Conservation (phyloP, 2,797 vertebrate species). For the Euphonia xanthogaster region DNA sequence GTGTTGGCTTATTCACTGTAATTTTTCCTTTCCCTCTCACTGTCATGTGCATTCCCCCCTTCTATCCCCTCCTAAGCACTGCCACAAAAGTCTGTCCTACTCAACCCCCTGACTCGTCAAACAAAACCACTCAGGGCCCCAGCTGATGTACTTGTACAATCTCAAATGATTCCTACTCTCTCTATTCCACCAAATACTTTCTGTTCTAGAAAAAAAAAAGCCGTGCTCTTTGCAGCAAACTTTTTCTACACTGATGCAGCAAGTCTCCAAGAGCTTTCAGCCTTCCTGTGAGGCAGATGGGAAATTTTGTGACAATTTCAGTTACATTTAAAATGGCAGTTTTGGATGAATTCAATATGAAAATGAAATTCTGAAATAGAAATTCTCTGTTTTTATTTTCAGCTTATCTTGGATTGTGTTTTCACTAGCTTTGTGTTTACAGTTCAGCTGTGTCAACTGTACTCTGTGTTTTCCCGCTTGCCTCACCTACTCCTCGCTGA, state of each 20-base stretch:
- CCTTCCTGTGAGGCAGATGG: conserved; percentile 15
- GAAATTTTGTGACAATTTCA: conserved; percentile 3
- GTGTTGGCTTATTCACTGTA: background rate
- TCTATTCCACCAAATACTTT: background rate
- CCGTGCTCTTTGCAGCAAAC: background rate
- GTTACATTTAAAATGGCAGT: background rate
- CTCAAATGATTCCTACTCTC: background rate
- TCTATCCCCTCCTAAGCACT: background rate
- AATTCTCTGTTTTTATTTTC: conserved; percentile 28
- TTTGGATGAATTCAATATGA: background rate
- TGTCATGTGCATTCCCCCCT: background rate
- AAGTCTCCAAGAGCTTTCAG: background rate
- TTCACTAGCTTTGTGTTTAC: background rate
- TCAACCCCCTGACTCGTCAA: background rate
- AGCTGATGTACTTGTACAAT: background rate
- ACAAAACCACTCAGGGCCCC: background rate
- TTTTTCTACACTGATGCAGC: background rate
- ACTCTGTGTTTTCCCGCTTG: background rate
- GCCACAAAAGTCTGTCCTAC: background rate
- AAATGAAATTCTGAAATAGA: conserved; percentile 5
- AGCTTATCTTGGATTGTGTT: background rate
- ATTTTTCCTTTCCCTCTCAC: background rate
- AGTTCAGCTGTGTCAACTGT: background rate
- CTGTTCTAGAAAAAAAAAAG: background rate
- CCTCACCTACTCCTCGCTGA: background rate